Evolutionary conservation across 1,140 invertebrate genomes (phyloP).

Genomic region (Eupristina koningsbergeri): DNA sequence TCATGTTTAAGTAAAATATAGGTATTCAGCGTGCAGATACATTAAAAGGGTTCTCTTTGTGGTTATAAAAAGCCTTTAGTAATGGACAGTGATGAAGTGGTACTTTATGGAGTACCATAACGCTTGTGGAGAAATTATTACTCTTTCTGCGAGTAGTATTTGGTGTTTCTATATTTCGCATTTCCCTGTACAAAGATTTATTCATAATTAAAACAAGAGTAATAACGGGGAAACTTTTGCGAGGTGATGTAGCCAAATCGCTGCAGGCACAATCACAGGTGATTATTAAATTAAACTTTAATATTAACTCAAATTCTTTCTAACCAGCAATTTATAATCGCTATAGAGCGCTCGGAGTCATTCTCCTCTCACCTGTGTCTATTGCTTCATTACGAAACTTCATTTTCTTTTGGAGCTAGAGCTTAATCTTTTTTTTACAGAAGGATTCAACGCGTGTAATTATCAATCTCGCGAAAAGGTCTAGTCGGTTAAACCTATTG

Average conservation of each 20-base stretch:
- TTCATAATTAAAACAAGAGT: slow-evolving; percentile 30
- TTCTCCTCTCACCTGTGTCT: neutral
- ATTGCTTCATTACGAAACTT: slow-evolving; percentile 8
- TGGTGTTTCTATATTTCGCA: slow-evolving; percentile 1
- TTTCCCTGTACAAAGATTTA: neutral
- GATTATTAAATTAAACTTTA: slow-evolving; percentile 37
- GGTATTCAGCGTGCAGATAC: neutral
- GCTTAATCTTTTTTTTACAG: too few species aligned
- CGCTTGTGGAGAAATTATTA: slow-evolving; percentile 13
- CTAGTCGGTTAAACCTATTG: neutral
- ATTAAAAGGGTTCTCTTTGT: slow-evolving; percentile 20
- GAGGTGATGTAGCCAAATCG: neutral
- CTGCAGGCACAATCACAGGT: neutral
- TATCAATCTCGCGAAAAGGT: slow-evolving; percentile 10
- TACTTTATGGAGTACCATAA: slow-evolving; percentile 31
- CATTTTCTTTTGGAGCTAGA: neutral
- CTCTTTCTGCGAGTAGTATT: neutral
- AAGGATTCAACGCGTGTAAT: neutral
- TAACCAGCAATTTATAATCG: neutral
- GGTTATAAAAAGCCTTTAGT: slow-evolving; percentile 14
- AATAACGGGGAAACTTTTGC: slow-evolving; percentile 35
- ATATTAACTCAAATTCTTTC: slow-evolving; percentile 12
- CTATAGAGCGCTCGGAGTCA: neutral
- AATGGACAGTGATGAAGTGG: slow-evolving; percentile 30
- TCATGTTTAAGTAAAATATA: neutral